Base-by-base conservation (phyloP, 1,140 invertebrate genomes). In the Nymphalis io region DNA sequence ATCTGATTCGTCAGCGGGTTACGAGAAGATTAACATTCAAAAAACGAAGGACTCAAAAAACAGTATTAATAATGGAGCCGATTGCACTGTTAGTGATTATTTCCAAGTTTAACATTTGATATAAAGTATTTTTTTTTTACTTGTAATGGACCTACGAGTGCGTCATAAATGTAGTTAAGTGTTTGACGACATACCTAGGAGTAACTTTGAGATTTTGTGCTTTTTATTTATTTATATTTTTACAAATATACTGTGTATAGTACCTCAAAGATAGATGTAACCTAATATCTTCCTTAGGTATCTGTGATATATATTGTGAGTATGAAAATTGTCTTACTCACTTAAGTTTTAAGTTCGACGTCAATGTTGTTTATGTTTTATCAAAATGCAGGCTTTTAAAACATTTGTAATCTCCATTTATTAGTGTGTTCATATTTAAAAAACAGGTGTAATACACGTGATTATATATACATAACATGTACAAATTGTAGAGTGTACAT, bases 291-390 rank as follows among this genome's bases (percentile, higher is more conserved):
- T 87, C 84, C 82, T 82, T 84, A 82, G 85, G 85, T 84, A 87
- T 87, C 88, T 90, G 88, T 90, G 88, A 90, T 90, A 90, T 88
- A 81, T 85, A 84, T 87, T 85, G 75, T 80, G 80, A 84, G 78
- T 81, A 70, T 77, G 46, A 69, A 68, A 81, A 75, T 66, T 76
- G 74, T 81, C 23, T 85, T 83, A 75, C 66, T 72, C 61, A 23
- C 42, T 71, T 67, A 63, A 61, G 65, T 71, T 67, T 72, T 70
- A 61, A 62, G 64, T 70, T 62, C 46, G 33, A 53, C 59, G 40
- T 61, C 40, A 42, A 60, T 51, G 46, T 64, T 39, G 33, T 66
- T 67, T 39, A 62, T 67, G 67, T 61, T 61, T 39, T 55, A 55
- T 53, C 18, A 64, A 40, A 40, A 40, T 42, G 57, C n/a, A 73